Conservation (phyloP, 1,140 invertebrate genomes). For the Dreissena polymorpha region DNA sequence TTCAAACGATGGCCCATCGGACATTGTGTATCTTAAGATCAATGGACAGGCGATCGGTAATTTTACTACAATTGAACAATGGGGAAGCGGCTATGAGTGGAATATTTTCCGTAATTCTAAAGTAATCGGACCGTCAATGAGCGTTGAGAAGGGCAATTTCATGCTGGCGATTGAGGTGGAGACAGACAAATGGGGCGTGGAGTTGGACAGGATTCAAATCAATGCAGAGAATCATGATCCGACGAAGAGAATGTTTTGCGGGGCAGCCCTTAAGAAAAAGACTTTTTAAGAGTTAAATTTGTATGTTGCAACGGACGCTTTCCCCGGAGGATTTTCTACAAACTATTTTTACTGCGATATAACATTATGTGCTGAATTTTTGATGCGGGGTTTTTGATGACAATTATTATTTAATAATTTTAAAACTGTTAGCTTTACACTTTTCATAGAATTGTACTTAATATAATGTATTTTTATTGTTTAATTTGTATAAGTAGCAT, state of each 20-base stretch:
- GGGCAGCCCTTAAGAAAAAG: background rate
- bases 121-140: constrained; percentile 1
- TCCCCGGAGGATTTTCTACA: too few relatives aligned
- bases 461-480: too few relatives aligned
- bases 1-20: constrained; percentile 46
- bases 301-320: too few relatives aligned
- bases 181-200: constrained; percentile 44
- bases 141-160: constrained; percentile 16
- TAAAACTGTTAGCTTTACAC: too few relatives aligned
- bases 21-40: constrained; percentile 8
- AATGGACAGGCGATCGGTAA: constrained; percentile 30
- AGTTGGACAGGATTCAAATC: constrained; percentile 43
- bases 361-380: too few relatives aligned
- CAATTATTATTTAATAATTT: too few relatives aligned
- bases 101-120: constrained; percentile 43
- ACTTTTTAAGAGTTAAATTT: background rate
- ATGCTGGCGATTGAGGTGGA: constrained; percentile 19
- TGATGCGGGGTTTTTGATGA: too few relatives aligned
- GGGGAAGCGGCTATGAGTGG: constrained; percentile 43
- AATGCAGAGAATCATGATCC: constrained; percentile 46
- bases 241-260: constrained; percentile 34
- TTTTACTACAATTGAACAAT: constrained; percentile 36
- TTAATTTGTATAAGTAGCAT: too few relatives aligned
- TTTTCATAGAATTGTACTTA: too few relatives aligned
- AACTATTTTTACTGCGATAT: too few relatives aligned